Evolutionary conservation across 2,888 invertebrate species (phyloP).

Genomic region (Eurytoma adleriae): DNA sequence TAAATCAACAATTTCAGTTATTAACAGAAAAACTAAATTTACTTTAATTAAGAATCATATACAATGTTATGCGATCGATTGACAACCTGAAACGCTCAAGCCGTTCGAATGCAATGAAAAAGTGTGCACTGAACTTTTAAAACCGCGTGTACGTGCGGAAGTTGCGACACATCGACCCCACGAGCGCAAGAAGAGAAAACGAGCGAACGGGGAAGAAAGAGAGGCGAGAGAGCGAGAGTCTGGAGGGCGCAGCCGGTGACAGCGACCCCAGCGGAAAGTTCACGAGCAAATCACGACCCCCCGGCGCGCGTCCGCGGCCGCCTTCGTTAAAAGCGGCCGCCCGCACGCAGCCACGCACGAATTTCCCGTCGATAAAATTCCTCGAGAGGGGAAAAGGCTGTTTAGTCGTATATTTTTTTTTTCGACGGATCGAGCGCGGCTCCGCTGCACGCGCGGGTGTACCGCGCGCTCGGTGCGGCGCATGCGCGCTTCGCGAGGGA

Average conservation of each 20-base stretch:
- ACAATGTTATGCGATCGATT: too few species aligned
- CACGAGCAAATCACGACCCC: slow-evolving; percentile 33
- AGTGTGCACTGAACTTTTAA: too few species aligned
- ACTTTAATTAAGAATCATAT: too few species aligned
- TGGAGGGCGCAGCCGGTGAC: neutral
- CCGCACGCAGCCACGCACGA: slow-evolving; percentile 1
- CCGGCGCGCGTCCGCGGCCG: neutral
- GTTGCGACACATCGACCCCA: too few species aligned
- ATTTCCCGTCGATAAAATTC: slow-evolving; percentile 49
- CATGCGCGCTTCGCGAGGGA: neutral
- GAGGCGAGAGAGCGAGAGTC: neutral
- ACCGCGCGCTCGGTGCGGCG: neutral
- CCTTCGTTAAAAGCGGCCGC: neutral
- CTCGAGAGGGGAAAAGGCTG: slow-evolving; percentile 25
- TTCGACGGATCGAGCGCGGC: too few species aligned
- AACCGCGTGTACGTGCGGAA: neutral
- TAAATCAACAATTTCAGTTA: too few species aligned
- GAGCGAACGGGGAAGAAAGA: neutral
- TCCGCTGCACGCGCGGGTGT: neutral
- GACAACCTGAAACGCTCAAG: too few species aligned
- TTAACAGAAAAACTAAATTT: too few species aligned
- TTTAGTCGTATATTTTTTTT: too few species aligned
- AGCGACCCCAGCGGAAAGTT: slow-evolving; percentile 35
- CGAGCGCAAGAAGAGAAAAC: neutral
- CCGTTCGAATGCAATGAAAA: too few species aligned